phyloP scores from a whole-genome alignment of 2,797 vertebrate genomes.

The Enteromius argenteus region DNA sequence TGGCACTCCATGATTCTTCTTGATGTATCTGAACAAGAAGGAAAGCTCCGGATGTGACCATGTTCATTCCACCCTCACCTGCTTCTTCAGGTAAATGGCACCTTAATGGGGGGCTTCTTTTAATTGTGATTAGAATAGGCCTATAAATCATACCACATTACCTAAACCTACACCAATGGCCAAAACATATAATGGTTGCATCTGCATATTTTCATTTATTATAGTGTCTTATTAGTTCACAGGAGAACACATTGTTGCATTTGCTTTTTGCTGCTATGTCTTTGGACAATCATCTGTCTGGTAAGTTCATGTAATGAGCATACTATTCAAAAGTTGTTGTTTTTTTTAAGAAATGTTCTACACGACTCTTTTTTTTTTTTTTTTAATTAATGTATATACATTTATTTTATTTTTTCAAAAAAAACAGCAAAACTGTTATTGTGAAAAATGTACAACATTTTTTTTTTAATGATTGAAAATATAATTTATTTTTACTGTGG shows the following conservation, averaged over 20 bases:
- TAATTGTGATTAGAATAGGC: neutral
- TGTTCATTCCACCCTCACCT: neutral
- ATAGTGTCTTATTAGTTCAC: conserved; percentile 3
- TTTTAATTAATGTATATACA: too few species aligned
- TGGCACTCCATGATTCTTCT: neutral
- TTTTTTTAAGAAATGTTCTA: too few species aligned
- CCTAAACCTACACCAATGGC: neutral
- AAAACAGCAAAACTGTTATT: neutral
- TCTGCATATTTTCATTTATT: neutral
- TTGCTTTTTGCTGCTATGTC: neutral
- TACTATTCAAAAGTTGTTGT: neutral
- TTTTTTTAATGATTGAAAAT: neutral
- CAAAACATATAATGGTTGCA: neutral
- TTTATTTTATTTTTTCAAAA: too few species aligned
- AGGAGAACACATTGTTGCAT: neutral
- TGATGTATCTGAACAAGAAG: neutral
- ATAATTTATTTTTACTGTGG: neutral
- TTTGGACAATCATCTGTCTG: neutral
- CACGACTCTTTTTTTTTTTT: too few species aligned
- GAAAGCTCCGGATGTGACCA: neutral
- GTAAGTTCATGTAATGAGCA: neutral
- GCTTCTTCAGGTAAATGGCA: neutral
- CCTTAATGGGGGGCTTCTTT: neutral
- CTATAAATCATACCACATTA: neutral
- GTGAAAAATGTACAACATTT: neutral